Evolutionary conservation across 2,888 invertebrate genomes (phyloP), one percentile per base, ranked within the genome.

Genomic region (Thera britannica): DNA sequence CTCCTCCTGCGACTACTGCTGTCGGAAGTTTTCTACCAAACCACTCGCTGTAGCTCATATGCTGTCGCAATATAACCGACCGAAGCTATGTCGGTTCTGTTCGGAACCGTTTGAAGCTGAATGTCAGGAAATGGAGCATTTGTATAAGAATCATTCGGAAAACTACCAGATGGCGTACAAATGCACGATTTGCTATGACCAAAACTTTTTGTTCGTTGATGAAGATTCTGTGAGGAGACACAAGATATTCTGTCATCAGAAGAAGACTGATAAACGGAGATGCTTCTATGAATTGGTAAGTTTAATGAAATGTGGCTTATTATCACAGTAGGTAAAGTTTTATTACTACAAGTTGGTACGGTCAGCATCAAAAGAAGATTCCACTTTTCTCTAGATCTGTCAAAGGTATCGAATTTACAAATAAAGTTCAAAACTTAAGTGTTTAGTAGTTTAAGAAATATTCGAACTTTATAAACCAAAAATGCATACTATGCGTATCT

Each of bases 61-160:
- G n/a, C 1, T 9, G 1, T 60, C 62, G 1, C 2, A 1, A 0
- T 11, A 54, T 7, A 70, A 70, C 11, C 1, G 9, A 0, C 1
- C 35, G 4, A 2, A 58, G 0, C 0, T 2, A 0, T 90, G 90
- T 62, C 60, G 58, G 0, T 5, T 86, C 0, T 90, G 90, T 11
- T 0, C 7, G 0, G 3, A 6, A 0, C 0, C 2, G 0, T 11
- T 89, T 0, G 0, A 0, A 0, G 71, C 60, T 0, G 51, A 64
- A 1, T 90, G 90, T 57, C 75, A 76, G 72, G 78, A 81, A 2
- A 63, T 71, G 0, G 69, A 78, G 0, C 90, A 90, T 72, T 67
- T 87, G 56, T 2, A 83, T 8, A 23, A 81, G n/a, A 34, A 11
- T 0, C 90, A 90, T 48, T 79, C 81, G 0, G 55, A 77, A 0